phyloP scores from a whole-genome alignment of 1,140 invertebrate species.

The Mamestra configurata region DNA sequence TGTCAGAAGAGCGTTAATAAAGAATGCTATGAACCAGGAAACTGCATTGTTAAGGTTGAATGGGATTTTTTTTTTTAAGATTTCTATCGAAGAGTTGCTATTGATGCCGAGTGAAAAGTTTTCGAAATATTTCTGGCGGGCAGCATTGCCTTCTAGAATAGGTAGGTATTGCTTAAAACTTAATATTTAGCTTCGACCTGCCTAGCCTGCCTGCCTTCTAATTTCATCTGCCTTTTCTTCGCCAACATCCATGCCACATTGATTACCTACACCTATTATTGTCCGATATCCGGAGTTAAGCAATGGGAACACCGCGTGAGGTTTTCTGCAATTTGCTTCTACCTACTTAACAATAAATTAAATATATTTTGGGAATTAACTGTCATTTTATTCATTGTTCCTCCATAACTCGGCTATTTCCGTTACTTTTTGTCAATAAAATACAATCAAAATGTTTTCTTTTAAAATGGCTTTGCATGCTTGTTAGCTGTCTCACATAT shows the following conservation, averaged over 20 bases:
- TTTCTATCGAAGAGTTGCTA: neutral
- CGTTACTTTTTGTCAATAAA: constrained; percentile 17
- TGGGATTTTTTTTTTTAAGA: constrained; percentile 12
- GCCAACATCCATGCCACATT: too few relatives aligned
- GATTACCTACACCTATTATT: too few relatives aligned
- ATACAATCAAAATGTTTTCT: neutral
- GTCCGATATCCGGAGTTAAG: too few relatives aligned
- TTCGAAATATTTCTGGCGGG: too few relatives aligned
- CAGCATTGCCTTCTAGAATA: too few relatives aligned
- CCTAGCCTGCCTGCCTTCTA: too few relatives aligned
- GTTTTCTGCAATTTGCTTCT: too few relatives aligned
- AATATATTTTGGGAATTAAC: neutral
- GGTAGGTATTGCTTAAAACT: too few relatives aligned
- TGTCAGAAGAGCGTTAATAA: constrained; percentile 23
- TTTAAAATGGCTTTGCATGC: neutral
- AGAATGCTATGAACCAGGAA: constrained; percentile 32
- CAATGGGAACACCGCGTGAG: too few relatives aligned
- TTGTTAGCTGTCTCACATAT: constrained; percentile 2
- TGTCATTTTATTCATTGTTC: constrained; percentile 1
- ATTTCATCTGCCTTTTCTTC: too few relatives aligned
- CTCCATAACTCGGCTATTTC: neutral
- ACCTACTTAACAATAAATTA: too few relatives aligned
- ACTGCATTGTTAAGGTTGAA: constrained; percentile 8
- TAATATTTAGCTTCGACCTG: too few relatives aligned
- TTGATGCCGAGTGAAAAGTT: neutral